Evolutionary conservation across 2,888 invertebrate genomes (phyloP).

Genomic region (Cistogaster globosa): DNA sequence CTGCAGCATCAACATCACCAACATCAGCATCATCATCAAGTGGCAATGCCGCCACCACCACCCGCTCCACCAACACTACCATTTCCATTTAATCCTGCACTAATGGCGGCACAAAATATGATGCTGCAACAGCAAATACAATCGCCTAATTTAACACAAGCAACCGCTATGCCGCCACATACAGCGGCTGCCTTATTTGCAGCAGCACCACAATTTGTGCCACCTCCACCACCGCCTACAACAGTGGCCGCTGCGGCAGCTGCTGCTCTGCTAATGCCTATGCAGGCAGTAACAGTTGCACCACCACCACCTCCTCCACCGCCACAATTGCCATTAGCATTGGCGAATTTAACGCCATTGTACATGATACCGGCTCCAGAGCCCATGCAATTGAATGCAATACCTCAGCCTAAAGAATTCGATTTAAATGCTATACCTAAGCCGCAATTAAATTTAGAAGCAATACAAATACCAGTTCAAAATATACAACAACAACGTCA

Average conservation of each 20-base stretch:
- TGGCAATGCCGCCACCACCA: slow-evolving; percentile 72
- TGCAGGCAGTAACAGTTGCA: slow-evolving; percentile 76
- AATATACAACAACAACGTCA: slow-evolving; percentile 57
- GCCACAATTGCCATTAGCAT: slow-evolving; percentile 76
- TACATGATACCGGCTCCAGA: slow-evolving; percentile 84
- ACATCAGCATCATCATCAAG: slow-evolving; percentile 80
- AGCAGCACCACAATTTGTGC: slow-evolving; percentile 73
- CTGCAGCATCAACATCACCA: slow-evolving; percentile 46
- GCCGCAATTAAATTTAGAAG: slow-evolving; percentile 85
- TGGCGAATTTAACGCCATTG: slow-evolving; percentile 79
- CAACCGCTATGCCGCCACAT: slow-evolving; percentile 71
- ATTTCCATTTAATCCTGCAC: slow-evolving; percentile 68
- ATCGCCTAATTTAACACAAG: slow-evolving; percentile 58
- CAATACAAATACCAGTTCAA: slow-evolving; percentile 84
- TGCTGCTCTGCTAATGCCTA: slow-evolving; percentile 70
- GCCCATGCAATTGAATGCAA: slow-evolving; percentile 86
- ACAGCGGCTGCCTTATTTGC: slow-evolving; percentile 68
- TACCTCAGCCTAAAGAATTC: slow-evolving; percentile 86
- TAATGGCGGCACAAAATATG: slow-evolving; percentile 68
- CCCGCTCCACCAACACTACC: slow-evolving; percentile 75
- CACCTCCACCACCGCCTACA: slow-evolving; percentile 77
- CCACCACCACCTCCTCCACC: slow-evolving; percentile 79
- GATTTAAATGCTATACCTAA: slow-evolving; percentile 86
- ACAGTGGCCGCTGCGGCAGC: slow-evolving; percentile 72
- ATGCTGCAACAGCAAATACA: slow-evolving; percentile 57